Percentiles rank a stretch among this genome's conserved stretches.
These are phyloP conservation scores for Lineus longissimus DNA, from an alignment of 1,140 invertebrate species.

Conservation along the genomic window DNA sequence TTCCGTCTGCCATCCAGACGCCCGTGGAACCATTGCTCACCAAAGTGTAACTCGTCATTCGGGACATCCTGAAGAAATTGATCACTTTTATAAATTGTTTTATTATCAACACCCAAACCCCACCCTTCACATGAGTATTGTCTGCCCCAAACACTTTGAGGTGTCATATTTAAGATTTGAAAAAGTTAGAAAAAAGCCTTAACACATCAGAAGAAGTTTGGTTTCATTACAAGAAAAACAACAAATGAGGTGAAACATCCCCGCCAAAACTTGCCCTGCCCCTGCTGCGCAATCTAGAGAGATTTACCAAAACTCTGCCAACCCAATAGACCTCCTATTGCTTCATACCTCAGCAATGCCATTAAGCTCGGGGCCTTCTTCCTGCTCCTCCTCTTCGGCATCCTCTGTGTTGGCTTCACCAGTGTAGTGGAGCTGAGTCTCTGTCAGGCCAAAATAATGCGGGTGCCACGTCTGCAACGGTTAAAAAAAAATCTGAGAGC, in stretches of 20 bases:
- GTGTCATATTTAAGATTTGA: too few relatives aligned
- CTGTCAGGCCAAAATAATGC: constrained; percentile 91
- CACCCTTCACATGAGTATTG: too few relatives aligned
- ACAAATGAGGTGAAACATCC: too few relatives aligned
- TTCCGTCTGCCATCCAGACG: constrained; percentile 72
- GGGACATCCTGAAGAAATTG: constrained; percentile 35
- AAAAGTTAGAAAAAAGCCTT: too few relatives aligned
- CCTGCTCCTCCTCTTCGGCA: constrained; percentile 62
- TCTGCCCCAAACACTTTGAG: too few relatives aligned
- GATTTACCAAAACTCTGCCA: too few relatives aligned
- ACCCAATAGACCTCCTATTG: too few relatives aligned
- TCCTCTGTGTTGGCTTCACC: constrained; percentile 57
- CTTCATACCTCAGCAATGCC: neutral
- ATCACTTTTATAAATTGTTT: constrained; percentile 10
- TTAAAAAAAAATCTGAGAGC: neutral
- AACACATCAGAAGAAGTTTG: too few relatives aligned
- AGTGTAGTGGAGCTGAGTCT: constrained; percentile 83
- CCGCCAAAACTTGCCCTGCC: too few relatives aligned
- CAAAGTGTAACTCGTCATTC: constrained; percentile 83
- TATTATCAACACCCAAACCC: neutral
- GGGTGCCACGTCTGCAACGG: constrained; percentile 73
- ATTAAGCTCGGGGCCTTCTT: constrained; percentile 24
- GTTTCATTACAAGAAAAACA: too few relatives aligned
- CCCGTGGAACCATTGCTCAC: constrained; percentile 91
- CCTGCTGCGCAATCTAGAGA: too few relatives aligned